Percentiles rank a stretch among this genome's conserved stretches.
Evolutionary conservation across 2,113 vertebrate species (phyloP).

Genomic region (Eubucco bourcierii): DNA sequence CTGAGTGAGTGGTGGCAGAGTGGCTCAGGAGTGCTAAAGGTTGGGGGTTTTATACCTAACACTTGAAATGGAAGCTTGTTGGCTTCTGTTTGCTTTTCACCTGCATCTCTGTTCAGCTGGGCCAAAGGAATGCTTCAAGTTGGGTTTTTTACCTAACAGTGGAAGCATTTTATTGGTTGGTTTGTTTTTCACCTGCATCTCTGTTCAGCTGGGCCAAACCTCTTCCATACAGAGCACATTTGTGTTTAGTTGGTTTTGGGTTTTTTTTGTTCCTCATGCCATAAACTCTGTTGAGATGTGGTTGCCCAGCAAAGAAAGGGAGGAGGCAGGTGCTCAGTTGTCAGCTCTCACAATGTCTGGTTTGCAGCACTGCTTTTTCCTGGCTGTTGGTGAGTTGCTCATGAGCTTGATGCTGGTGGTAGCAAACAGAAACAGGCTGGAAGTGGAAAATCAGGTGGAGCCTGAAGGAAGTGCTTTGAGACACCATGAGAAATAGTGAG

Average conservation of each 20-base stretch:
- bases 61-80: background rate
- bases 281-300: background rate
- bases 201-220: background rate
- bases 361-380: background rate
- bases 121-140: background rate
- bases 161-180: background rate
- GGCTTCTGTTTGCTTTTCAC: background rate
- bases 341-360: background rate
- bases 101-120: background rate
- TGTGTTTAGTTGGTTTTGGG: background rate
- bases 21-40: background rate
- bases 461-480: background rate
- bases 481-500: background rate
- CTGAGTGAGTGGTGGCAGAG: background rate
- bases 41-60: background rate
- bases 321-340: background rate
- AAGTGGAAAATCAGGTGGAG: background rate
- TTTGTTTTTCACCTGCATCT: background rate
- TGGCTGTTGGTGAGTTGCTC: background rate
- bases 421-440: background rate
- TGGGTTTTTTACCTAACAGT: background rate
- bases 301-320: background rate
- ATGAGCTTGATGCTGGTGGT: background rate
- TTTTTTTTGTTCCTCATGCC: background rate
- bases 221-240: background rate